Base-by-base conservation (phyloP, 2,113 vertebrate species). In the Lophius piscatorius region DNA sequence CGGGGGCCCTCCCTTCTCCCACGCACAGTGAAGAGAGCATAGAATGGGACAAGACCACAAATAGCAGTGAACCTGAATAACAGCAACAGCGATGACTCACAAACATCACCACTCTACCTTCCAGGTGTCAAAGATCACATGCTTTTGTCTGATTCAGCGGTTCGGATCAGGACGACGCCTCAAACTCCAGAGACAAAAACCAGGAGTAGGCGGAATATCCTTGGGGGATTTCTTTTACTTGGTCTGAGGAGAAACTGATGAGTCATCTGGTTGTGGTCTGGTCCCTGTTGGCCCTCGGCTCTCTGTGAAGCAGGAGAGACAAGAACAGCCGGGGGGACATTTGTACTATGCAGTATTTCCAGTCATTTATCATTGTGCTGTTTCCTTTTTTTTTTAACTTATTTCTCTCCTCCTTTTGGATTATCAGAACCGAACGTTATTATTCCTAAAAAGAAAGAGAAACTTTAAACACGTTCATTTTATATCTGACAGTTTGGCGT, bases 61-160 rank as follows among this genome's bases (percentile, higher is more conserved):
- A 97, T 86, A 96, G 94, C 92, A 96, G 95, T 85, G 96, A 93
- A 92, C 96, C 94, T 7, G 96, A 98, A 91, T 98, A 95, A 84
- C 29, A n/a, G 23, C 82, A 61, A 33, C 38, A 45, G 55, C 51
- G 78, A 70, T 70, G 73, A 56, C 54, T 63, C 63, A 69, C 66
- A 60, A 70, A 64, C 67, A 62, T 47, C 74, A 73, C 50, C 62
- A 58, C 67, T 64, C 50, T 61, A 66, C 66, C 78, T 71, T 63
- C 48, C 66, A 69, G 74, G 78, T 70, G 83, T 75, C 63, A 69
- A 38, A 72, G 71, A 70, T 75, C 52, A 70, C 28, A 14, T 76
- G 65, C 56, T 66, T 56, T 75, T 86, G 5, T 44, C 72, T 72
- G 54, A 70, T 74, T 78, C 68, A 57, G 70, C 74, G 57, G 38